phyloP scores from a whole-genome alignment of 2,113 vertebrate genomes.

The Merops nubicus region DNA sequence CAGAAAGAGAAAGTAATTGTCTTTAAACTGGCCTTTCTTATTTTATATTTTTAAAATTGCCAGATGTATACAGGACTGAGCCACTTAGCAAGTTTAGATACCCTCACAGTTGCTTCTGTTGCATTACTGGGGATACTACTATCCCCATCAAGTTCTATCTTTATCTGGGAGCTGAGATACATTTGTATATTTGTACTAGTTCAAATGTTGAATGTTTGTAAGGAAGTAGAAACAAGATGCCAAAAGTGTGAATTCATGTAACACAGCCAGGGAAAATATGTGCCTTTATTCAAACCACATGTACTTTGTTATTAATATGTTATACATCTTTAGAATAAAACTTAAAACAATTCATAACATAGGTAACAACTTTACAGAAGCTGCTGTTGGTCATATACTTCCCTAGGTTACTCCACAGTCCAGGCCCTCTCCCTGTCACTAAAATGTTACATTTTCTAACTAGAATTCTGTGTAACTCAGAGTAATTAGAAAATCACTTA shows the following conservation, averaged over 20 bases:
- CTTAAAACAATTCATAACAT: accelerated
- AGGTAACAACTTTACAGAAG: not conserved
- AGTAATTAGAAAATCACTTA: not conserved
- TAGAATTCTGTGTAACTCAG: not conserved
- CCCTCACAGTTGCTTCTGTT: not conserved
- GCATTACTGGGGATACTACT: not conserved
- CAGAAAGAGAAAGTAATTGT: not conserved
- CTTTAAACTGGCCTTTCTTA: not conserved
- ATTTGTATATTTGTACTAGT: too few relatives aligned
- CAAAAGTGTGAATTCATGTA: not conserved
- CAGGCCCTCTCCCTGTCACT: not conserved
- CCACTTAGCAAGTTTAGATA: not conserved
- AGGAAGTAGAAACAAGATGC: too few relatives aligned
- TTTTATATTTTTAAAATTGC: not conserved
- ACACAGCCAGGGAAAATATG: not conserved
- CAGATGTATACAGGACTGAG: not conserved
- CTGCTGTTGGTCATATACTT: not conserved
- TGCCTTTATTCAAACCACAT: accelerated
- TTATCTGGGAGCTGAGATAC: not conserved
- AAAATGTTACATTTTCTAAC: not conserved
- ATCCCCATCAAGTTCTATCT: not conserved
- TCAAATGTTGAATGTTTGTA: too few relatives aligned
- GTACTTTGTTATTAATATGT: not conserved
- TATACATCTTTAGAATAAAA: not conserved
- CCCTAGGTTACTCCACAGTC: not conserved